A percentile compares a stretch with the other conserved stretches of the same genome.
Evolutionary conservation across 2,113 vertebrate genomes (phyloP).

Genomic region (Equus przewalskii): DNA sequence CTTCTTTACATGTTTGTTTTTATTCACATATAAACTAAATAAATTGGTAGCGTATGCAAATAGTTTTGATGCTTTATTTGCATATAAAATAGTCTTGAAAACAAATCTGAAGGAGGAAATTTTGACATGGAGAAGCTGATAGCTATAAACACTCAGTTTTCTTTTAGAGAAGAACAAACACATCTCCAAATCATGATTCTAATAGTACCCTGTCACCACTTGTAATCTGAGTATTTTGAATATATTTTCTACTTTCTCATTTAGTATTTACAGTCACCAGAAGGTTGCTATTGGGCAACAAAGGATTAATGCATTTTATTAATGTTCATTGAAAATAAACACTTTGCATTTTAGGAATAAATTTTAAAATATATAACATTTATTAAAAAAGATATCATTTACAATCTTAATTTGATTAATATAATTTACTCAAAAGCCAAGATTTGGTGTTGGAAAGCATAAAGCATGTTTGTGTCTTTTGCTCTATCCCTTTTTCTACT

Average conservation of each 20-base stretch:
- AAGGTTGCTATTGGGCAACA: not conserved
- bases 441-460: not conserved
- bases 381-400: not conserved
- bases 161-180: not conserved
- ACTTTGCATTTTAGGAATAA: not conserved
- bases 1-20: not conserved
- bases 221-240: not conserved
- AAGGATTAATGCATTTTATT: not conserved
- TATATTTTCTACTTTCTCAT: constrained; percentile 1
- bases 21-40: not conserved
- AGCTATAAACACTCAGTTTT: not conserved
- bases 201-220: not conserved
- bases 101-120: not conserved
- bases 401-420: not conserved
- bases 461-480: not conserved
- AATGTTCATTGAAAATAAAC: not conserved
- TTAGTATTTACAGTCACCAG: not conserved
- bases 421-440: not conserved
- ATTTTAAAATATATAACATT: not conserved
- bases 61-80: not conserved
- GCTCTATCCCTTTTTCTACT: not conserved
- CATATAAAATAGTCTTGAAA: not conserved
- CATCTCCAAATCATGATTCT: not conserved
- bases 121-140: not conserved
- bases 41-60: not conserved